Evolutionary conservation across 37 sponge, comb jelly and placozoan species (phyloP).

Genomic region (Chondrosia reniformis): DNA sequence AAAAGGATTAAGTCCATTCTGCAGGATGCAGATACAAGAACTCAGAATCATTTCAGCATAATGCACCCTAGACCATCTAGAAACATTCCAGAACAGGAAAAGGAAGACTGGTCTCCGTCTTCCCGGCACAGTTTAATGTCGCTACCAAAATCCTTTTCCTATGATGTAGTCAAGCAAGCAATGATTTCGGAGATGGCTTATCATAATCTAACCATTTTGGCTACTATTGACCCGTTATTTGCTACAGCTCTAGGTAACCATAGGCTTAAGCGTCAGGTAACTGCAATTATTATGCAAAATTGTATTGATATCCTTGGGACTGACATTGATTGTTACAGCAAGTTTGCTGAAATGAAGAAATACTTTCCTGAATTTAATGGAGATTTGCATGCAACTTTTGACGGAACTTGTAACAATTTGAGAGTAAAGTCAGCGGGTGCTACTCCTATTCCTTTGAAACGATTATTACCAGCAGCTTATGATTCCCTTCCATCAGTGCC

Average conservation of each 20-base stretch:
- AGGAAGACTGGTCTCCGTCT: constrained; percentile 13
- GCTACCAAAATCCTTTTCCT: not conserved
- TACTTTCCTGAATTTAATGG: not conserved
- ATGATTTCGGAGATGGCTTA: constrained; percentile 13
- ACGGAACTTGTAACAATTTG: constrained; percentile 91
- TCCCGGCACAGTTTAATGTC: constrained; percentile 3
- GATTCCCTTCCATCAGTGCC: constrained; percentile 15
- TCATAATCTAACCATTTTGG: not conserved
- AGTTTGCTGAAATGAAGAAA: not conserved
- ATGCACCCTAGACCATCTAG: no score
- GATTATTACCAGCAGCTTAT: constrained; percentile 41
- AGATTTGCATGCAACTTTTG: constrained; percentile 47
- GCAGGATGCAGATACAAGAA: no score
- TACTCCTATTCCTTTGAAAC: constrained; percentile 29
- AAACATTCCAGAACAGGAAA: no score
- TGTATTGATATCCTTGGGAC: not conserved
- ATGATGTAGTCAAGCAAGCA: constrained; percentile 7
- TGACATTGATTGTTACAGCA: not conserved
- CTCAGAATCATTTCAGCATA: no score
- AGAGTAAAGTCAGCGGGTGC: constrained; percentile 41
- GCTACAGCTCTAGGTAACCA: not conserved
- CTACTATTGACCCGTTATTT: not conserved
- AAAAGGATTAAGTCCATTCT: no score
- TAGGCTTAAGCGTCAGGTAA: not conserved
- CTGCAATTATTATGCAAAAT: not conserved